These are phyloP conservation scores for Chaetodon trifascialis DNA, from an alignment of 2,113 vertebrate species.

Conservation along the genomic window DNA sequence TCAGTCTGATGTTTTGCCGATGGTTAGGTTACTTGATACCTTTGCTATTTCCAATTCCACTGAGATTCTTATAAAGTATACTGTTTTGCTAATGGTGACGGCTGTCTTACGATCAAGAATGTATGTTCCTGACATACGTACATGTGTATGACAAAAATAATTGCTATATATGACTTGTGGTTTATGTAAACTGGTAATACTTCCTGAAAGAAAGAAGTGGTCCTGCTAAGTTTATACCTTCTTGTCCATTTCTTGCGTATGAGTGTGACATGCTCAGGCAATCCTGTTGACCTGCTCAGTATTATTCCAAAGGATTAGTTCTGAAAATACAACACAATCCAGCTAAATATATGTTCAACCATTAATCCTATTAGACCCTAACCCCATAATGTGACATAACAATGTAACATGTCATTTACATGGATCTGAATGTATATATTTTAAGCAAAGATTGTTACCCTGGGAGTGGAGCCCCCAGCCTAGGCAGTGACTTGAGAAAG, in stretches of 20 bases:
- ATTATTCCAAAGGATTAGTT: conserved; percentile 9
- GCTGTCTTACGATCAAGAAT: background rate
- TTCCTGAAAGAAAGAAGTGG: background rate
- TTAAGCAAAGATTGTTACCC: background rate
- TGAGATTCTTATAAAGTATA: background rate
- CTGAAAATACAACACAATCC: conserved; percentile 5
- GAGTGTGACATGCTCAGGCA: background rate
- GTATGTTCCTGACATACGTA: conserved; percentile 1
- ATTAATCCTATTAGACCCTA: background rate
- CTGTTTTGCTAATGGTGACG: background rate
- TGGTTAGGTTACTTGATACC: conserved; percentile 24
- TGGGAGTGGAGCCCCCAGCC: background rate
- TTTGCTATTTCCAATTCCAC: conserved; percentile 12
- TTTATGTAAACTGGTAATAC: background rate
- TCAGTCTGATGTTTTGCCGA: conserved; percentile 2
- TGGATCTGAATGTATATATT: background rate
- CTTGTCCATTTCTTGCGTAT: background rate
- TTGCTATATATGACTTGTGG: background rate
- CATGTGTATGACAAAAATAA: background rate
- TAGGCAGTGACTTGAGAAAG: background rate
- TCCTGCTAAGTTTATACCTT: background rate
- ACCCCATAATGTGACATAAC: conserved; percentile 2
- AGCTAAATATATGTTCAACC: background rate
- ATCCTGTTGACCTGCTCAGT: background rate
- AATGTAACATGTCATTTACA: conserved; percentile 32